Evolutionary conservation across 2,113 vertebrate species (phyloP), one percentile per base, ranked within the genome.

Genomic region (Oryzias curvinotus): DNA sequence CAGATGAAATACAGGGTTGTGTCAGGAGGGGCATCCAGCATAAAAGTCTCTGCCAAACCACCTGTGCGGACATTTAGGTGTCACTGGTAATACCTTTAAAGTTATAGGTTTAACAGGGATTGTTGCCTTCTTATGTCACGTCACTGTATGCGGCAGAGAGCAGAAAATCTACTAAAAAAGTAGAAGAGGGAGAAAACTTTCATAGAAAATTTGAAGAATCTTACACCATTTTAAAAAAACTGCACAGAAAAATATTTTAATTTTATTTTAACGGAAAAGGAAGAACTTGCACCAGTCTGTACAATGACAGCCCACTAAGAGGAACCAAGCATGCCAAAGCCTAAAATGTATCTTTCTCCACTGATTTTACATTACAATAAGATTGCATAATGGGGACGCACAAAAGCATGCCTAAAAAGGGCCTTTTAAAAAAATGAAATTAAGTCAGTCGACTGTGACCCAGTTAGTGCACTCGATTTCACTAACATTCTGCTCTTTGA

Each of bases 391-490:
- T 59, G 57, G 49, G 64, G 61, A 77, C 70, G 57, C 75, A 66
- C 18, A 62, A 73, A 54, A 46, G 63, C 68, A 62, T 72, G 68
- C 77, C 76, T 82, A 76, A 81, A 81, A 45, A 68, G 50, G 52
- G 15, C 14, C 25, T 42, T 54, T 59, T 47, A 52, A 53, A 18
- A 53, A 44, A 46, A 63, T 57, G 15, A 53, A 64, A 47, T 46
- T 36, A 63, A 64, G 65, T 57, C 45, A 52, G 57, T 58, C 71
- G 72, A 51, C 71, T 67, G 71, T 71, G 62, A 80, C 80, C 75
- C 17, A 26, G 66, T 81, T 76, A 68, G 47, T 77, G 69, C 81
- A 75, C 68, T 84, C 85, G 73, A 74, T 85, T 87, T 77, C 70
- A 82, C 68, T 64, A 72, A 73, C 82, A 81, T 73, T 48, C 77